A percentile compares a stretch with the other conserved stretches of the same genome.
Conservation (phyloP, 2,797 vertebrate species). For the Eremophila alpestris region DNA sequence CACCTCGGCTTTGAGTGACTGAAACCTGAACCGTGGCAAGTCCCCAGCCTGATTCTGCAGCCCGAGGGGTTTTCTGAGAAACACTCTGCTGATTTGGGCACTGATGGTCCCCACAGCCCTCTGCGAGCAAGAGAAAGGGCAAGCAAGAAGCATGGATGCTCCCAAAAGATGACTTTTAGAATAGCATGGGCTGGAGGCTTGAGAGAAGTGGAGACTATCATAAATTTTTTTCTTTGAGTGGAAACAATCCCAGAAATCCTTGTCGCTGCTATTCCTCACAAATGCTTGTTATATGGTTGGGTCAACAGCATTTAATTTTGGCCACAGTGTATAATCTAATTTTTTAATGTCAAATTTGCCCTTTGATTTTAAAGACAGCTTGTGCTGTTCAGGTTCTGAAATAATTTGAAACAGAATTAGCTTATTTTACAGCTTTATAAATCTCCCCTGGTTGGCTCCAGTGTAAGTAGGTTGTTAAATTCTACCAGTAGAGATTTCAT, state of each 20-base stretch:
- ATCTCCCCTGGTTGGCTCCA: conserved; percentile 23
- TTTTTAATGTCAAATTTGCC: conserved; percentile 8
- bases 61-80: background rate
- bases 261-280: background rate
- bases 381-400: conserved; percentile 5
- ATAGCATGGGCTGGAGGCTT: background rate
- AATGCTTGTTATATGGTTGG: background rate
- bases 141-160: too few relatives aligned
- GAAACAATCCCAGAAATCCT: background rate
- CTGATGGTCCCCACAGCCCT: background rate
- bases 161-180: background rate
- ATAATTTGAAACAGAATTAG: conserved; percentile 40
- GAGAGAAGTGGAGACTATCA: background rate
- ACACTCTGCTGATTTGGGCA: background rate
- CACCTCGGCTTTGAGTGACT: background rate
- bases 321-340: background rate
- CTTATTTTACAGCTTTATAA: conserved; percentile 36
- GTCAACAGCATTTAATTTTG: conserved; percentile 14
- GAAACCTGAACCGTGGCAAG: background rate
- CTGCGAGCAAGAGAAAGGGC: background rate
- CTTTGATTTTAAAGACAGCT: conserved; percentile 25
- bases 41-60: background rate
- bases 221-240: background rate
- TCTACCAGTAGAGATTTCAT: conserved; percentile 26
- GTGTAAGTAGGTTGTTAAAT: conserved; percentile 10